Evolutionary conservation across 2,113 vertebrate species (phyloP), one percentile per base, ranked within the genome.

Genomic region (Nematolebias whitei): DNA sequence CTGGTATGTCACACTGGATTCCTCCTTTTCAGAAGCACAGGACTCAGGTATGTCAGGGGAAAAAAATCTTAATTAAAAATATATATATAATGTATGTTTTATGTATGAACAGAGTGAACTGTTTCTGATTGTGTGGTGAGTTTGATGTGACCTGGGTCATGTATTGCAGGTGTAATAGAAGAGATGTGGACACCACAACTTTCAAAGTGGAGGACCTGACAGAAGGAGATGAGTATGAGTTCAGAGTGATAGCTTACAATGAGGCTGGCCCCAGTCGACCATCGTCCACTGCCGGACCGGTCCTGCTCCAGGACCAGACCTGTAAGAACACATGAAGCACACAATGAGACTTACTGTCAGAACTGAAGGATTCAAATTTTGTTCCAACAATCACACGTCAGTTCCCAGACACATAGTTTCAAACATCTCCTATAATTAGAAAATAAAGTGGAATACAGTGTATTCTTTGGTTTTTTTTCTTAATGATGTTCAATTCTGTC

Each of bases 151-250:
- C n/a, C 40, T 1, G 26, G 8, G 13, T 13, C 60, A 14, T 24
- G 2, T 41, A 6, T 19, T 60, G n/a, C 63, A 98, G 64, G 57
- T 96, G 95, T 73, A 99, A 98, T 78, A 93, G 89, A 68, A 95
- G 96, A 74, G 97, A 99, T 0, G 93, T 99, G 64, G 97, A 99
- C 74, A 93, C 94, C 66, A 95, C 96, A 50, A 91, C 90, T 35
- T 99, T 96, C 66, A 95, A 93, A 10, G 95, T 98, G 75, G 98
- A 99, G 85, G 98, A 99, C 75, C 94, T 99, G 49, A 84, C 87
- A 0, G 94, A 98, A 80, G 95, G 96, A 71, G 96, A 94, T 3
- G 94, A 99, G 79, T 99, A 98, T 2, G 97, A 99, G 88, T 99
- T 99, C 91, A 94, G 97, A 81, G 96, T 98, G 32, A 91, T 94